These are phyloP conservation scores for Lota lota DNA, from an alignment of 2,113 vertebrate genomes.

Conservation along the genomic window DNA sequence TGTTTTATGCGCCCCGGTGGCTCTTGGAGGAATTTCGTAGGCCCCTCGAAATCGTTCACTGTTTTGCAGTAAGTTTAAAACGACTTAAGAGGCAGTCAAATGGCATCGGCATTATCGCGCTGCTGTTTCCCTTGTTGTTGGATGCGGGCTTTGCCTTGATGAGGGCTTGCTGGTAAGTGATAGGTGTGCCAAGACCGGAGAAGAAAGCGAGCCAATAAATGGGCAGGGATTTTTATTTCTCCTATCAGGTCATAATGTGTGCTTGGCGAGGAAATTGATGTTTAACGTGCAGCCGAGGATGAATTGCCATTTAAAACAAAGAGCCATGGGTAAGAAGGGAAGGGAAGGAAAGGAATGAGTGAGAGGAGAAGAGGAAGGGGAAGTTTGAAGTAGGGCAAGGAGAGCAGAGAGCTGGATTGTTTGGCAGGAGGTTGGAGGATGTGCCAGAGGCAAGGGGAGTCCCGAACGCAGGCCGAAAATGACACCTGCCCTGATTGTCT, in stretches of 20 bases:
- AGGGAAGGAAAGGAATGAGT: constrained; percentile 25
- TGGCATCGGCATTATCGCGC: constrained; percentile 62
- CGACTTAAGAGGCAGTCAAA: constrained; percentile 74
- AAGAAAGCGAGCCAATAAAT: constrained; percentile 51
- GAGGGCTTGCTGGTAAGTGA: constrained; percentile 53
- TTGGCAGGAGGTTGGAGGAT: constrained; percentile 46
- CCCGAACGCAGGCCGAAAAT: constrained; percentile 51
- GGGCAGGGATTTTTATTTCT: constrained; percentile 69
- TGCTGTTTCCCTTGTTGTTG: constrained; percentile 56
- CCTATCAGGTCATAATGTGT: constrained; percentile 72
- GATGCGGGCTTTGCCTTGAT: constrained; percentile 58
- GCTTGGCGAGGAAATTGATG: constrained; percentile 72
- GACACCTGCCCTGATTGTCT: constrained; percentile 57
- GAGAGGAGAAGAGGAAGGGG: constrained; percentile 22
- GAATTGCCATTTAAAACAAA: constrained; percentile 74
- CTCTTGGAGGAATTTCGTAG: constrained; percentile 72
- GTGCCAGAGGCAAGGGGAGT: constrained; percentile 65
- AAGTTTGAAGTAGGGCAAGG: constrained; percentile 55
- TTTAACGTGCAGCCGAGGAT: constrained; percentile 68
- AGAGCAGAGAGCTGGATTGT: constrained; percentile 53
- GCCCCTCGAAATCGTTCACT: constrained; percentile 74
- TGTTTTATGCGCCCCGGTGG: constrained; percentile 75
- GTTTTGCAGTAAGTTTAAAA: constrained; percentile 77
- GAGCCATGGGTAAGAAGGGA: constrained; percentile 60
- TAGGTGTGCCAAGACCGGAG: constrained; percentile 45